Percentiles rank a stretch among this genome's conserved stretches.
Evolutionary conservation across 2,113 vertebrate species (phyloP).

Genomic region (Actenoides lindsayi): DNA sequence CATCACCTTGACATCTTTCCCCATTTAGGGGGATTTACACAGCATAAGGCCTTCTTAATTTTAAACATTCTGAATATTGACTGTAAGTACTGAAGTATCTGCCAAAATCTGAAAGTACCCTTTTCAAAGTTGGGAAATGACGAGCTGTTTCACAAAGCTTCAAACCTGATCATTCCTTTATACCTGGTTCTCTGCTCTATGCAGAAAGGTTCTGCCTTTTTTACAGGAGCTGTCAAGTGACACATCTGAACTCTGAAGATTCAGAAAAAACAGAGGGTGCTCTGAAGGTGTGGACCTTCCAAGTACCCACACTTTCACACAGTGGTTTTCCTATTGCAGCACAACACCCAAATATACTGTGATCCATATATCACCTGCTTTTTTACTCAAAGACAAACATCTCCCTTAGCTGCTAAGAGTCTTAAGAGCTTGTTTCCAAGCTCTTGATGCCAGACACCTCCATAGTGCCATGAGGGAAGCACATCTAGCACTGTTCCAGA

Average conservation of each 20-base stretch:
- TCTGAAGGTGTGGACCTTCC: background rate
- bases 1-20: background rate
- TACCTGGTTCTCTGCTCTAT: background rate
- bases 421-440: background rate
- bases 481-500: background rate
- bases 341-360: background rate
- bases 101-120: background rate
- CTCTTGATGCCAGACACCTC: background rate
- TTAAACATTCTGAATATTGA: background rate
- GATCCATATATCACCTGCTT: background rate
- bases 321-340: background rate
- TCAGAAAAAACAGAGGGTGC: background rate
- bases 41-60: background rate
- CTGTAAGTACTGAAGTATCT: background rate
- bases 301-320: background rate
- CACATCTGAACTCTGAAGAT: background rate
- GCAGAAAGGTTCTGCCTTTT: background rate
- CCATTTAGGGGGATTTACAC: background rate
- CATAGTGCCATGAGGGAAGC: rapidly evolving
- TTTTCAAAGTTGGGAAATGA: background rate
- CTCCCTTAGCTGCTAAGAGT: background rate
- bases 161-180: rapidly evolving
- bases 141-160: too few relatives aligned
- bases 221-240: background rate
- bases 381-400: background rate